Conservation (phyloP, 2,888 invertebrate genomes). For the Anaspis maculata region DNA sequence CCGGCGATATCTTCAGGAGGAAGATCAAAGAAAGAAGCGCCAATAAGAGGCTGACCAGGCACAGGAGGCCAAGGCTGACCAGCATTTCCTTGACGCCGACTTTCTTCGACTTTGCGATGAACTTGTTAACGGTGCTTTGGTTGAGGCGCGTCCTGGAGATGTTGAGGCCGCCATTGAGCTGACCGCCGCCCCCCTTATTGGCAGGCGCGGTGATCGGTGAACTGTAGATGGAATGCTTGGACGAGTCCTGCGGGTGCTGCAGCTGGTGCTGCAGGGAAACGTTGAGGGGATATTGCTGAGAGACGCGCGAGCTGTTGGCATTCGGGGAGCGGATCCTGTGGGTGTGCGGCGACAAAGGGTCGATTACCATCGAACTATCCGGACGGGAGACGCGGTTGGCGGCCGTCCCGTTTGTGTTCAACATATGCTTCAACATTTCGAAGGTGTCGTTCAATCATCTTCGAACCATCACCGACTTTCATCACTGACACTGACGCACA, state of each 20-base stretch:
- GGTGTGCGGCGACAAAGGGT: conserved; percentile 31
- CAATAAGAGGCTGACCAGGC: conserved; percentile 75
- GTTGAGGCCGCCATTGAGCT: conserved; percentile 51
- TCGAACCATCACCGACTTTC: conserved; percentile 4
- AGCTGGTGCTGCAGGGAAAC: conserved; percentile 58
- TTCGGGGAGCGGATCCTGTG: conserved; percentile 35
- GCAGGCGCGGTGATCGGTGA: conserved; percentile 31
- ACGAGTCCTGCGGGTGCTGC: conserved; percentile 47
- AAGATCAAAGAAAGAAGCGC: conserved; percentile 79
- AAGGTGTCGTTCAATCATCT: conserved; percentile 14
- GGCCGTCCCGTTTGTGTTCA: conserved; percentile 46
- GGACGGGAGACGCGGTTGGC: conserved; percentile 44
- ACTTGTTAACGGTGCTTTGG: conserved; percentile 36
- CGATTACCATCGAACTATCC: conserved; percentile 38
- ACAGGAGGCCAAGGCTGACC: conserved; percentile 76
- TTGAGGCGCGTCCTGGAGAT: conserved; percentile 49
- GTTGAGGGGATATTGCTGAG: conserved; percentile 56
- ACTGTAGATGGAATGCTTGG: conserved; percentile 57
- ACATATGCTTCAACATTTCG: conserved; percentile 67
- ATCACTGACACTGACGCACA: no score
- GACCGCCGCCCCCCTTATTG: no score
- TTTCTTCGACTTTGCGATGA: conserved; percentile 44
- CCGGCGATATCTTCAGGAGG: conserved; percentile 73
- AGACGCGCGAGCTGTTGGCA: conserved; percentile 32
- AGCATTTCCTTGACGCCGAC: conserved; percentile 69